A percentile compares a stretch with the other conserved stretches of the same genome.
Conservation (phyloP, 2,888 invertebrate genomes). For the Anthrax anthrax region DNA sequence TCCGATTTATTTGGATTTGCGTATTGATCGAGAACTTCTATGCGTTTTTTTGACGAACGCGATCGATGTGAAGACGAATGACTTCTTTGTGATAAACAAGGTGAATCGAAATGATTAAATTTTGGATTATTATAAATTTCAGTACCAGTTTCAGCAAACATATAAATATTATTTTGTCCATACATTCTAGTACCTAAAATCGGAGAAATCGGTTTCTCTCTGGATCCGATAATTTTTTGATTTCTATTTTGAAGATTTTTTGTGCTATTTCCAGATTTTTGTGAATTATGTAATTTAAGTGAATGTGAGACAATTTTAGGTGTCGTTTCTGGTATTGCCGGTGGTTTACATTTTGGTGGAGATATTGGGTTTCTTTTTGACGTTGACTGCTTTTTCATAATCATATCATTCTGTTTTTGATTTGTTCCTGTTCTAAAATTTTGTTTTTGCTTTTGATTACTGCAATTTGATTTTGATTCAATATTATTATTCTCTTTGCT, state of each 20-base stretch:
- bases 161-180: not conserved
- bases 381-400: not conserved
- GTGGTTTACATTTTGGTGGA: constrained; percentile 21
- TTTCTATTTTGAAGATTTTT: not conserved
- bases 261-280: not conserved
- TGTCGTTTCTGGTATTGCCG: constrained; percentile 19
- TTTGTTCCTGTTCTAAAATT: not conserved
- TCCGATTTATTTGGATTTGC: constrained; percentile 19
- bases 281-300: constrained; percentile 4
- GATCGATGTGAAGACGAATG: constrained; percentile 22
- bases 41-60: constrained; percentile 19
- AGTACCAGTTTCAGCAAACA: constrained; percentile 4
- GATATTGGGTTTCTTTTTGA: not conserved
- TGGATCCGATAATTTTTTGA: not conserved
- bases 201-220: not conserved
- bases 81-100: constrained; percentile 13
- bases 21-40: constrained; percentile 29
- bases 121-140: constrained; percentile 34
- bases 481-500: constrained; percentile 23
- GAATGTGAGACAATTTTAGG: constrained; percentile 16
- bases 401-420: not conserved
- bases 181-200: not conserved
- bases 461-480: constrained; percentile 15
- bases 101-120: constrained; percentile 29
- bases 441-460: not conserved